Base-by-base conservation (phyloP, 2,797 vertebrate genomes). In the Periparus ater region DNA sequence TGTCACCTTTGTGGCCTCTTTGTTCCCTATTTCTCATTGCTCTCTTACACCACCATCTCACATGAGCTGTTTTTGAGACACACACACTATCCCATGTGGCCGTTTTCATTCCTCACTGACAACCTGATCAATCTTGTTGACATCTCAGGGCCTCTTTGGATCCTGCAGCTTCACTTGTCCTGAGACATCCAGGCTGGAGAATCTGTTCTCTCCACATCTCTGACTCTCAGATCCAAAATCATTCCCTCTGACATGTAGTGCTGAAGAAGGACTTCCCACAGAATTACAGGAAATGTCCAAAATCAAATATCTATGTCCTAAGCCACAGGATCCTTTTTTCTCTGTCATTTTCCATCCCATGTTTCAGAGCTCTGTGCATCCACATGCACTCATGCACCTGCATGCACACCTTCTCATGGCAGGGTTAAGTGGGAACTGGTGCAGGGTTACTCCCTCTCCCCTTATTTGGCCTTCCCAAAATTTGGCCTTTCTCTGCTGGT, bases 351-450 rank as follows among this genome's bases (percentile, higher is more conserved):
- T 77, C 55, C 5, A 6, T 71, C 10, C 3, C 8, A 5, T 7
- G 8, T 25, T 74, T 45, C 34, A 68, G 29, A 71, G 10, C 20
- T 67, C n/a, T 77, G 22, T 48, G 22, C 12, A 36, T 68, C 27
- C 16, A 3, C 10, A 17, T 9, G 27, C 20, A 10, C 20, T 45
- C 27, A 6, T 1, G 6, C 29, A 50, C 40, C 34, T 58, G 42
- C n/a, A 55, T 8, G 27, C 0, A 5, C 17, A 48, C 4, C 34
- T 83, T 38, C 0, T 0, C n/a, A 5, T 16, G 29, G 29, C 23
- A 53, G 32, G 3, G 8, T n/a, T 62, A 79, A 54, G 14, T 23
- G 81, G 48, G 48, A 93, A 34, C 8, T 27, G 30, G 40, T n/a
- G 19, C 27, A 51, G 13, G 23, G 26, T 38, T 87, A 47, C 47